Evolutionary conservation across 2,888 invertebrate species (phyloP), one percentile per base, ranked within the genome.

Genomic region (Parelbella ahira): DNA sequence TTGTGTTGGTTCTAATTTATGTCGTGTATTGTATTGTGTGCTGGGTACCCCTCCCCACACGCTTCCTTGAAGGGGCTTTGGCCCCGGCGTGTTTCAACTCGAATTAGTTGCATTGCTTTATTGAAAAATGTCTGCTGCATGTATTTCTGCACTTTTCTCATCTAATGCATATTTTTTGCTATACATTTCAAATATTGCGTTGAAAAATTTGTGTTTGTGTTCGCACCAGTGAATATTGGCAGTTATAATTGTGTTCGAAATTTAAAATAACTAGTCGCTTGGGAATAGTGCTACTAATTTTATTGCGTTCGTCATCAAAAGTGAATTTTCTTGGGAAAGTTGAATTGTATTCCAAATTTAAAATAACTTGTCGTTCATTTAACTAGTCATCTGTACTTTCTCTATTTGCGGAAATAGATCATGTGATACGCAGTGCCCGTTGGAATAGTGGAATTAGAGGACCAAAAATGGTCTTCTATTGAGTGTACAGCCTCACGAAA

Each of bases 1-100:
- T 87, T 86, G 82, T 87, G 79, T 78, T 73, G 79, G 72, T 77
- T 83, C 82, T 86, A 86, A 87, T 86, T 86, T 87, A 87, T 86
- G 84, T 86, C 73, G 73, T 77, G 83, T 71, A 84, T 86, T 84
- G 83, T 84, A 48, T 72, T 65, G 61, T n/a, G 68, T 61, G 62
- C 61, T 66, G 66, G 15, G 70, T 68, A 68, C 80, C 74, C n/a
- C 81, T 77, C 83, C 80, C 83, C 81, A 78, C 82, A 77, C 74
- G 70, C 74, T 78, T 81, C 79, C 78, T 78, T 72, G 66, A 68
- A 61, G 74, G 79, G 83, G 71, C 76, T 73, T 63, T 58, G 72
- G 68, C 63, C 65, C 66, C 66, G 63, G 63, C 59, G 53, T 71
- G 56, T 44, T 68, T 64, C 62, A 70, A 73, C 72, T 79, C 74